Base-by-base conservation (phyloP, 2,888 invertebrate genomes). In the Cephus pulcher region DNA sequence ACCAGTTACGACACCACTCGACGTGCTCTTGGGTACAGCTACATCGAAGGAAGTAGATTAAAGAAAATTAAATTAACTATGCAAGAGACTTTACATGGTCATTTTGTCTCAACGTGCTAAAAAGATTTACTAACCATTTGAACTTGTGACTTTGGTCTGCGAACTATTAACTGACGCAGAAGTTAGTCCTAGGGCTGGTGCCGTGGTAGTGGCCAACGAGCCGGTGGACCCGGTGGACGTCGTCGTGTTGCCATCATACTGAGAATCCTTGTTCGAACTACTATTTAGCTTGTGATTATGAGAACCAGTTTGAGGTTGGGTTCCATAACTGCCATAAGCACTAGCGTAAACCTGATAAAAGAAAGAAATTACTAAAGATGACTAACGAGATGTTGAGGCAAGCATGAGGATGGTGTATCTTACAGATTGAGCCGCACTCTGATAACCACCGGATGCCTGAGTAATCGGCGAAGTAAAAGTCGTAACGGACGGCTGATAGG, bases 21-120 rank as follows among this genome's bases (percentile, higher is more conserved):
- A 89, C 68, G 90, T 89, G 83, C 89, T 90, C 87, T 91, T 90
- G 83, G 90, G 90, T 82, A 91, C 90, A 80, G 89, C 91, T 91
- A 37, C 15, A 30, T 2, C 56, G 9, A 23, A 9, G 6, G 23
- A 56, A 56, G 56, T 56, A 33, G 73, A 71, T 32, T 73, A 37
- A 73, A 56, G 2, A 35, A 33, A 32, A 70, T 75, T 80, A n/a
- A 23, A 69, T n/a, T 34, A 23, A 56, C 23, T 32, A 68, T 12
- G 15, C 12, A 77, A 30, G 34, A 23, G 71, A 33, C 9, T 3
- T 71, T 32, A 33, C 6, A n/a, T 3, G 71, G 9, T 33, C 30
- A 15, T 3, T 15, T 2, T 32, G 12, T 71, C 15, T 12, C 71
- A 32, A n/a, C 2, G 15, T 40, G 15, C 6, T 40, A 40, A 35